A percentile compares a stretch with the other conserved stretches of the same genome.
phyloP scores from a whole-genome alignment of 2,888 invertebrate species.

The Synanthedon andrenaeformis region DNA sequence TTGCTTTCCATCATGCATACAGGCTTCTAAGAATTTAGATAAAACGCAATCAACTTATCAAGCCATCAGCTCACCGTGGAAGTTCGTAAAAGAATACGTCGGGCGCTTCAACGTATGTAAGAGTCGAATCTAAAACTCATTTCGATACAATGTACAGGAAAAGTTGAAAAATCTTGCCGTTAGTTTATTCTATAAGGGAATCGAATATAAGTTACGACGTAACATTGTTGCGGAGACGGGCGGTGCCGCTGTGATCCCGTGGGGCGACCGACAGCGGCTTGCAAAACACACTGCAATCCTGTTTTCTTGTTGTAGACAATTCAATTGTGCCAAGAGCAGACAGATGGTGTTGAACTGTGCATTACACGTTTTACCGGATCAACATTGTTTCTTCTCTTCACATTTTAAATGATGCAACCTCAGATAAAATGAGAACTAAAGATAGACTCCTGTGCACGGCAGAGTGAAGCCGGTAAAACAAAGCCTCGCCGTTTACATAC shows the following conservation, averaged over 20 bases:
- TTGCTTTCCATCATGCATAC: not conserved
- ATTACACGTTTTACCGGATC: not conserved
- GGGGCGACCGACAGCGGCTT: slow-evolving; percentile 12
- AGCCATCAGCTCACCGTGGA: not conserved
- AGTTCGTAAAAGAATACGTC: not conserved
- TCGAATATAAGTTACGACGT: slow-evolving; percentile 37
- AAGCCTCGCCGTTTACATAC: too few relatives aligned
- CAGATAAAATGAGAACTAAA: too few relatives aligned
- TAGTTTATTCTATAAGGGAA: slow-evolving; percentile 31
- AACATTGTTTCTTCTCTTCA: too few relatives aligned
- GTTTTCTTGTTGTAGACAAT: slow-evolving; percentile 26
- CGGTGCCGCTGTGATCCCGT: slow-evolving; percentile 12
- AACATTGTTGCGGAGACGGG: slow-evolving; percentile 16
- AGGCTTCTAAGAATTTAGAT: not conserved
- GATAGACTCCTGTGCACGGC: too few relatives aligned
- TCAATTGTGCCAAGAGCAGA: slow-evolving; percentile 14
- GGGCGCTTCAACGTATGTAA: not conserved
- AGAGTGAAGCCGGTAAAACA: too few relatives aligned
- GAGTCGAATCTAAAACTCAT: not conserved
- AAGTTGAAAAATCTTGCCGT: slow-evolving; percentile 11
- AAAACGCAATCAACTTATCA: not conserved
- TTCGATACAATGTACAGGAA: slow-evolving; percentile 1
- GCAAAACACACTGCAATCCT: slow-evolving; percentile 26
- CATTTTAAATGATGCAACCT: too few relatives aligned
- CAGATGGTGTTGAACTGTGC: not conserved